phyloP scores from a whole-genome alignment of 2,113 vertebrate genomes.

The Thunnus thynnus region DNA sequence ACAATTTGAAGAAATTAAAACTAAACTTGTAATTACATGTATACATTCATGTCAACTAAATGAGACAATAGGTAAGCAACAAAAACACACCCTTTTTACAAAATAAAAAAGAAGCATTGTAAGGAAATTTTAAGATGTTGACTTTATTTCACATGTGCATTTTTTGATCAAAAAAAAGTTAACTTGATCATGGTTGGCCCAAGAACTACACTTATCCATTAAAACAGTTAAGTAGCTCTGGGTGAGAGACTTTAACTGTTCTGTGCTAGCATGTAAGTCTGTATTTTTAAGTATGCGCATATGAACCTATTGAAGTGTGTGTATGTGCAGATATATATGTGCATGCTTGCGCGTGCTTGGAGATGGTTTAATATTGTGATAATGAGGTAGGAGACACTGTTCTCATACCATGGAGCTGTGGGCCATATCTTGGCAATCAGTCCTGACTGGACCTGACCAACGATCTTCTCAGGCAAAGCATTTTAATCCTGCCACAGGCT shows the following conservation, averaged over 20 bases:
- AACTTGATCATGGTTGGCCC: no score
- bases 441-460: constrained; percentile 62
- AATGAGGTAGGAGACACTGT: constrained; percentile 81
- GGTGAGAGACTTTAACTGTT: not conserved
- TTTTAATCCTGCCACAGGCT: constrained; percentile 81
- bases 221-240: not conserved
- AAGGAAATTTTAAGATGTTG: not conserved
- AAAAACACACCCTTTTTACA: no score
- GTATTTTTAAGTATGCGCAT: constrained; percentile 25
- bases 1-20: no score
- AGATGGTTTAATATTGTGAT: constrained; percentile 76
- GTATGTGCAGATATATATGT: constrained; percentile 33
- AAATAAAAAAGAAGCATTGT: no score
- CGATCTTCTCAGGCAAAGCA: constrained; percentile 78
- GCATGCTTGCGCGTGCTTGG: constrained; percentile 36
- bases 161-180: no score
- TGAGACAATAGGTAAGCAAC: not conserved
- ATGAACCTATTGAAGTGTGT: not conserved
- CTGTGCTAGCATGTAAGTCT: not conserved
- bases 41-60: not conserved
- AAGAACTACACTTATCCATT: no score
- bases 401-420: constrained; percentile 74
- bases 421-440: constrained; percentile 70
- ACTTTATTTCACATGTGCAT: no score
- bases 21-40: no score